A percentile compares a stretch with the other conserved stretches of the same genome.
Evolutionary conservation across 2,797 vertebrate species (phyloP).

Genomic region (Spondyliosoma cantharus): DNA sequence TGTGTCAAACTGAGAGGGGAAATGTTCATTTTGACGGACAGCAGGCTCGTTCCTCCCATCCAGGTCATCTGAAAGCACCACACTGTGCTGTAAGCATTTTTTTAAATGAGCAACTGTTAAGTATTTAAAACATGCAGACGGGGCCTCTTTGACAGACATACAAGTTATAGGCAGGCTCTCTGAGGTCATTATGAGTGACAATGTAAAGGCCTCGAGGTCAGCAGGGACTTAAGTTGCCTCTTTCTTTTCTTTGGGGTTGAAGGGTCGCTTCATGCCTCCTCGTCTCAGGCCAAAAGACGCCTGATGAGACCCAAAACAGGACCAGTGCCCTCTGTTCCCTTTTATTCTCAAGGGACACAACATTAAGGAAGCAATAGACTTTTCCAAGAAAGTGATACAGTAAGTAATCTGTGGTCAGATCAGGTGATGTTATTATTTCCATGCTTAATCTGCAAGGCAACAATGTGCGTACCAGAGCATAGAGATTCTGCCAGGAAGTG

Average conservation of each 20-base stretch:
- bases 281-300: constrained; percentile 53
- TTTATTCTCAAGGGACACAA: constrained; percentile 10
- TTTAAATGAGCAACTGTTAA: constrained; percentile 53
- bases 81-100: constrained; percentile 46
- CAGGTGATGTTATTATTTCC: constrained; percentile 64
- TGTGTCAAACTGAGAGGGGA: constrained; percentile 73
- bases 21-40: constrained; percentile 73
- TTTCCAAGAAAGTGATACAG: constrained; percentile 23
- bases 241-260: constrained; percentile 70
- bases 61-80: constrained; percentile 56
- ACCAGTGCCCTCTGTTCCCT: constrained; percentile 20
- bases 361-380: constrained; percentile 7
- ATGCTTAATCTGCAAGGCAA: constrained; percentile 56
- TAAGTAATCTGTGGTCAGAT: constrained; percentile 43
- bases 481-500: constrained; percentile 65
- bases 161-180: constrained; percentile 46
- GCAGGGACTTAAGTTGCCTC: constrained; percentile 51
- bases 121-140: constrained; percentile 64
- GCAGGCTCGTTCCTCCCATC: constrained; percentile 60
- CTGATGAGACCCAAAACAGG: constrained; percentile 66
- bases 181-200: constrained; percentile 68
- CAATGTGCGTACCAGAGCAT: constrained; percentile 56
- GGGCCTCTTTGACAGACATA: constrained; percentile 62
- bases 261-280: constrained; percentile 63
- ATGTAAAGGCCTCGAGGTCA: constrained; percentile 67